These are phyloP conservation scores for Nysson spinosus DNA, from an alignment of 2,888 invertebrate species.

Conservation along the genomic window DNA sequence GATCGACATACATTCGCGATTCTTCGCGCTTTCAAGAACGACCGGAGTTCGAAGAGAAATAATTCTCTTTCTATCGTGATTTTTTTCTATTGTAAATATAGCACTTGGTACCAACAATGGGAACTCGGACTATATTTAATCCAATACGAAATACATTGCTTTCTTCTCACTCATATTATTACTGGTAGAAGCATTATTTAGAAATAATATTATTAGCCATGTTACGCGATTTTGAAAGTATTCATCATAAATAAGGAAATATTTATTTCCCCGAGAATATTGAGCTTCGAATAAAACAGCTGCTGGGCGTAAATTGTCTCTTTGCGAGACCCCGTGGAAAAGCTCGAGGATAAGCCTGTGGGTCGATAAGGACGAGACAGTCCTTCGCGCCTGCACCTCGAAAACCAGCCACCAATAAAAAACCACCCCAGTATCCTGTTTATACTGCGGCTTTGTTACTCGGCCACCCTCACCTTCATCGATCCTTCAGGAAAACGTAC, in stretches of 20 bases:
- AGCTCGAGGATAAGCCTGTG: conserved; percentile 27
- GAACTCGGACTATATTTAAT: too few species aligned
- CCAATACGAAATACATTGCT: too few species aligned
- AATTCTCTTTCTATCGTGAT: conserved; percentile 26
- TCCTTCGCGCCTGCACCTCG: conserved; percentile 47
- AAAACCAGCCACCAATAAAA: conserved; percentile 51
- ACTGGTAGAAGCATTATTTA: too few species aligned
- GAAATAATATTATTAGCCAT: too few species aligned
- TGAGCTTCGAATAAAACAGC: not conserved
- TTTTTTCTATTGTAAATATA: too few species aligned
- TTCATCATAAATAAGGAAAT: too few species aligned
- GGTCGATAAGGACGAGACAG: conserved; percentile 51
- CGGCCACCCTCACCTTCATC: conserved; percentile 57
- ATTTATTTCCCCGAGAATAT: too few species aligned
- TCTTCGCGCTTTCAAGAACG: conserved; percentile 21
- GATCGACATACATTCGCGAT: conserved; percentile 23
- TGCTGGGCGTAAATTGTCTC: conserved; percentile 20
- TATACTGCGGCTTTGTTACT: conserved; percentile 50
- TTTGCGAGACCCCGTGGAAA: conserved; percentile 15
- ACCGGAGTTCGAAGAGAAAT: conserved; percentile 42
- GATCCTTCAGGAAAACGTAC: conserved; percentile 40
- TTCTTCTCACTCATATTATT: too few species aligned
- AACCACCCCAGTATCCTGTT: conserved; percentile 50
- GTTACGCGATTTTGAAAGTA: too few species aligned
- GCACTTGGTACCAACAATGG: too few species aligned